Evolutionary conservation across 2,113 vertebrate genomes (phyloP).

Genomic region (Corythoichthys intestinalis): DNA sequence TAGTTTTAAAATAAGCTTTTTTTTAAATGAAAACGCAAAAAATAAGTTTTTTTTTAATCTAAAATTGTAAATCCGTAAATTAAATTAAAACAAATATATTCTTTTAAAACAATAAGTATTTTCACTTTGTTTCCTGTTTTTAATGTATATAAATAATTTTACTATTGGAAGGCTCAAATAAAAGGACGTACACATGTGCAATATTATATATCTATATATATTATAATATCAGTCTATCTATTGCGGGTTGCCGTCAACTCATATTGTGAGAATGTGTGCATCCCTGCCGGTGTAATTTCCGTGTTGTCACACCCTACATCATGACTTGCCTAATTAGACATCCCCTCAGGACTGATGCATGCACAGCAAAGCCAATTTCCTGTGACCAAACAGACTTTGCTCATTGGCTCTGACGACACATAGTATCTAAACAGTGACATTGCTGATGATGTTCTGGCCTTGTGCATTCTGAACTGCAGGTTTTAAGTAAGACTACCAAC

Average conservation of each 20-base stretch:
- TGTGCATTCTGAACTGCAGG: conserved; percentile 8
- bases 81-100: too few species aligned
- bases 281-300: conserved; percentile 42
- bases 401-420: conserved; percentile 37
- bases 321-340: conserved; percentile 40
- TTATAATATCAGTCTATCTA: neutral
- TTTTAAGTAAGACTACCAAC: conserved; percentile 8
- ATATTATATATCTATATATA: too few species aligned
- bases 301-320: conserved; percentile 28
- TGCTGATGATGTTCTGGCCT: conserved; percentile 26
- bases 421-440: conserved; percentile 31
- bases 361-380: conserved; percentile 54
- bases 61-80: too few species aligned
- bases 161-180: too few species aligned
- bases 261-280: conserved; percentile 13
- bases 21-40: too few species aligned
- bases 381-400: conserved; percentile 29
- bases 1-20: too few species aligned
- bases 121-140: too few species aligned
- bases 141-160: too few species aligned
- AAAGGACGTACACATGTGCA: too few species aligned
- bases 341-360: conserved; percentile 46
- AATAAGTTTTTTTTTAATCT: too few species aligned
- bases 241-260: neutral
- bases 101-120: too few species aligned